Evolutionary conservation across 2,113 vertebrate species (phyloP).

Genomic region (Coptodon bakossiorum): DNA sequence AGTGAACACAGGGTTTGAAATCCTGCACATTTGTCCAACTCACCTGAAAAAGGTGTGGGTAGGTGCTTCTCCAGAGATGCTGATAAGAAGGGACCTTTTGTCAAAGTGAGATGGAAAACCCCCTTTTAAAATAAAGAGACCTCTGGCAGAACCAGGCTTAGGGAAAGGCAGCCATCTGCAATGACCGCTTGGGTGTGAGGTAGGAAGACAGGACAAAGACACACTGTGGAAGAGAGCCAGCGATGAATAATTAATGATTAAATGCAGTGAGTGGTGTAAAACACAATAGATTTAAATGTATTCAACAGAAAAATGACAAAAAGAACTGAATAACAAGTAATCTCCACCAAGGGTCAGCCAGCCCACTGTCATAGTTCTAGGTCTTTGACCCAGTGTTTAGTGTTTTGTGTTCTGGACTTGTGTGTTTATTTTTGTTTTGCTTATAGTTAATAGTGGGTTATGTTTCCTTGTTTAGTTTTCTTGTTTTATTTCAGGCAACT

Average conservation of each 20-base stretch:
- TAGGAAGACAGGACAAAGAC: not conserved
- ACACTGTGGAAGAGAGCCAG: not conserved
- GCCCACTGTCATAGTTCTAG: not conserved
- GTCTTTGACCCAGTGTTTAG: not conserved
- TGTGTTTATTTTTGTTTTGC: not conserved
- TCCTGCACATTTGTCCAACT: not conserved
- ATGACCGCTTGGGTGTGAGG: not conserved
- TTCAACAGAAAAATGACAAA: not conserved
- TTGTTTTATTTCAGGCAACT: not conserved
- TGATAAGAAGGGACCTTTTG: not conserved
- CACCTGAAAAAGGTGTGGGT: not conserved
- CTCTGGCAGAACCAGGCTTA: not conserved
- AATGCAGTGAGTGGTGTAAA: not conserved
- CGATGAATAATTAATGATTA: not conserved
- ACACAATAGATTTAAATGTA: not conserved
- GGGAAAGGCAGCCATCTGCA: not conserved
- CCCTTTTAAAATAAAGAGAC: not conserved
- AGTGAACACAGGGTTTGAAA: not conserved
- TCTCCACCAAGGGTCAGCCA: not conserved
- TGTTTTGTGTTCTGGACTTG: not conserved
- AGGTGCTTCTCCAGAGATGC: not conserved
- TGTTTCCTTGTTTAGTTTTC: not conserved
- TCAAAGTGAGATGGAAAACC: not conserved
- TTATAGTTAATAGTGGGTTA: not conserved
- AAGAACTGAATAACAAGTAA: not conserved